Evolutionary conservation across 2,888 invertebrate genomes (phyloP), one percentile per base, ranked within the genome.

Genomic region (Stegophylla sp.): DNA sequence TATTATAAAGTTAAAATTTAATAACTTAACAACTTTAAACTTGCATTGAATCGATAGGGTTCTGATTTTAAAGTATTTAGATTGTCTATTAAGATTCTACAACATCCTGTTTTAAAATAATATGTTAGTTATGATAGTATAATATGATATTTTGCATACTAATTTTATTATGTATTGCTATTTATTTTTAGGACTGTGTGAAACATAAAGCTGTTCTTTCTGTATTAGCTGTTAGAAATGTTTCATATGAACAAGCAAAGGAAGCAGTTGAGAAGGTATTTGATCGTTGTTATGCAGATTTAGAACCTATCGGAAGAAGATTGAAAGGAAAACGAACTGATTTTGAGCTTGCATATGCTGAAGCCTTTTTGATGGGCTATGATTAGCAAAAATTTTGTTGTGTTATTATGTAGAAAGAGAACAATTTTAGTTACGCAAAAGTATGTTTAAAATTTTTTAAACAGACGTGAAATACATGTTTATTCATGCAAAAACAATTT

Each of bases 221-320:
- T 0, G 91, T 98, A 1, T 85, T 95, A 84, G 92, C 94, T 69
- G 94, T 94, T 0, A 89, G 95, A 76, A 91, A 93, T 85, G 90
- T 97, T 23, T 88, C 90, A 0, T 88, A 89, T 82, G 88, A 89
- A 71, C 91, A 94, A 86, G 97, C 95, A 0, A 87, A 90, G 20
- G 90, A 90, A 43, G 91, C 93, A 0, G 92, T 98, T 34, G 93
- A 97, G 84, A 90, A 92, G 85, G 97, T 97, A 0, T 98, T 98
- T 87, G 89, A 92, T 0, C 93, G 91, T 86, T 98, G 98, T 86
- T 97, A 97, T 85, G 90, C 90, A 26, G 97, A 98, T 87, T 88
- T 97, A 84, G 98, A 98, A 86, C 98, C 98, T 0, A 90, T 97
- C 71, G 97, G 97, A 0, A 88, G 94, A 84, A 88, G 94, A 83